Conservation (phyloP, 2,888 invertebrate genomes). For the Cloeon dipterum region DNA sequence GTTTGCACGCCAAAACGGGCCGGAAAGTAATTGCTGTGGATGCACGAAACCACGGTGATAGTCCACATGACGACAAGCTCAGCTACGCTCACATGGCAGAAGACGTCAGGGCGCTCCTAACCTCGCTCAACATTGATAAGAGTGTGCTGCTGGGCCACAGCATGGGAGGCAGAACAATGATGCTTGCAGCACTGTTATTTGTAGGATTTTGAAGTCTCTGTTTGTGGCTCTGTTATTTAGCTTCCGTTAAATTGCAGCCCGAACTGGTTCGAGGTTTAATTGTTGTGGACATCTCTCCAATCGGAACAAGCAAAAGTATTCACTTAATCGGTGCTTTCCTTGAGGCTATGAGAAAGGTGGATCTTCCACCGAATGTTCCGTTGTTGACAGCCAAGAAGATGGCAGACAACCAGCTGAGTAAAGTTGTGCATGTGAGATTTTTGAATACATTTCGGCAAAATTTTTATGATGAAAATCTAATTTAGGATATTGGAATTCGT, state of each 20-base stretch:
- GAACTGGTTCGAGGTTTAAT: constrained; percentile 37
- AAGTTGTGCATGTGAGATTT: constrained; percentile 18
- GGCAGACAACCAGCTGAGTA: constrained; percentile 38
- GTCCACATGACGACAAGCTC: constrained; percentile 52
- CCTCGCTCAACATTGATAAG: constrained; percentile 34
- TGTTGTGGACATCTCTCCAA: constrained; percentile 48
- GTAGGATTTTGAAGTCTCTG: no score
- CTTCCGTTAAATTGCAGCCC: constrained; percentile 22
- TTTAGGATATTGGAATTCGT: constrained; percentile 16
- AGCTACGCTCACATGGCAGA: constrained; percentile 47
- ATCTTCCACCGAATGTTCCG: constrained; percentile 33
- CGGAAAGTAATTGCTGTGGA: constrained; percentile 57
- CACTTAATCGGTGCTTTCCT: constrained; percentile 37
- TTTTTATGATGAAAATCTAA: background rate
- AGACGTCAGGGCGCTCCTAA: constrained; percentile 44
- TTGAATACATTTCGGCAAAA: background rate
- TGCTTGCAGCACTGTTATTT: constrained; percentile 56
- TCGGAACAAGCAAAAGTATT: constrained; percentile 34
- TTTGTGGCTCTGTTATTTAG: background rate
- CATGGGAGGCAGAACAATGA: constrained; percentile 85
- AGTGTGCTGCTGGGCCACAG: constrained; percentile 68
- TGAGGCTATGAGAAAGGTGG: constrained; percentile 35
- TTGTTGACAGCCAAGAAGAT: constrained; percentile 43
- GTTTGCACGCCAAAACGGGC: constrained; percentile 34
- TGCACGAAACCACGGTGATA: constrained; percentile 87